Evolutionary conservation across 2,113 vertebrate genomes (phyloP).

Genomic region (Embiotoca jacksoni): DNA sequence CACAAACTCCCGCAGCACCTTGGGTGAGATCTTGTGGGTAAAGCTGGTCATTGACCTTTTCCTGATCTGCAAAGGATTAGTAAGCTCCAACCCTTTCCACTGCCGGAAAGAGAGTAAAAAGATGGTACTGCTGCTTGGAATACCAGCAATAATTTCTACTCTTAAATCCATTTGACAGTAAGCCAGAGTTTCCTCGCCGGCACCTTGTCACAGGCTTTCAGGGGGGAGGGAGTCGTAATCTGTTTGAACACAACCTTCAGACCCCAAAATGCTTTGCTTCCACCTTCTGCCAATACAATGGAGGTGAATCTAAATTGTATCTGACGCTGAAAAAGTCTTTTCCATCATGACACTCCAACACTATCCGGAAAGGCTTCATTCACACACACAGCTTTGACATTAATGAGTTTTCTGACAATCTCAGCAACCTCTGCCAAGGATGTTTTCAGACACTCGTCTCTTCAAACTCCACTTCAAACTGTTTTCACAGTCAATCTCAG

Average conservation of each 20-base stretch:
- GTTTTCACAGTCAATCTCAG: too few relatives aligned
- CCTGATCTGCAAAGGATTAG: constrained; percentile 23
- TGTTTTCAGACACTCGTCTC: background rate
- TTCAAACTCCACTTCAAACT: too few relatives aligned
- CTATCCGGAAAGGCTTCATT: constrained; percentile 13
- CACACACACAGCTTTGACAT: background rate
- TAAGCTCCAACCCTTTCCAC: constrained; percentile 5
- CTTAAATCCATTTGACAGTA: constrained; percentile 42
- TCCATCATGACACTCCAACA: background rate
- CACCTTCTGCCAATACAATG: constrained; percentile 4
- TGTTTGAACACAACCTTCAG: constrained; percentile 14
- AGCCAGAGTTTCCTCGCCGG: constrained; percentile 21
- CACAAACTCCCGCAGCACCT: constrained; percentile 4
- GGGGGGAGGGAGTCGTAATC: background rate
- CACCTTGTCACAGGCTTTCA: constrained; percentile 38
- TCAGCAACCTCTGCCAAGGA: constrained; percentile 14
- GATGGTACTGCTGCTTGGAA: constrained; percentile 9
- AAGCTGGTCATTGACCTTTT: constrained; percentile 41
- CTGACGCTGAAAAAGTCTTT: constrained; percentile 11
- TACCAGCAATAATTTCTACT: constrained; percentile 17
- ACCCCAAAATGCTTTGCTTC: constrained; percentile 15
- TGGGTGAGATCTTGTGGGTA: background rate
- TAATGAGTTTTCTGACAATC: background rate
- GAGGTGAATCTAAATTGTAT: background rate
- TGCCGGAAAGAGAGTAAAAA: background rate